These are phyloP conservation scores for Bombus difficillimus DNA, from an alignment of 1,140 invertebrate genomes.

Conservation along the genomic window DNA sequence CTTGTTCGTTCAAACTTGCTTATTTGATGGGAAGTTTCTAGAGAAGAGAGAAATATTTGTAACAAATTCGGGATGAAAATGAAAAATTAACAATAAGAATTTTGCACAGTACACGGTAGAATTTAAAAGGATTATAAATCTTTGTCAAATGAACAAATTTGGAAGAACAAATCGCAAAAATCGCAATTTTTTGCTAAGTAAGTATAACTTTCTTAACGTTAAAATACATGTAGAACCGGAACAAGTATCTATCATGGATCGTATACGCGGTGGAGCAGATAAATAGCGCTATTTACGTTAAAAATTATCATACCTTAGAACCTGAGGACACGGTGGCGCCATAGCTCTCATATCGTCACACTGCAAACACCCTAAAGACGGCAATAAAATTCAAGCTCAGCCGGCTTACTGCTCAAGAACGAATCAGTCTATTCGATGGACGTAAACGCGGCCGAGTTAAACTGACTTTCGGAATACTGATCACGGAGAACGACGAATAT, in stretches of 20 bases:
- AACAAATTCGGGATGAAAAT: no score
- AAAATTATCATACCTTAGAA: slow-evolving; percentile 8
- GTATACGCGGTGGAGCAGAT: not conserved
- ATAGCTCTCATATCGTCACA: not conserved
- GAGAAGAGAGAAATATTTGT: no score
- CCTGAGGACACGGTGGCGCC: not conserved
- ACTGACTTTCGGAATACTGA: slow-evolving; percentile 25
- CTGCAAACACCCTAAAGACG: not conserved
- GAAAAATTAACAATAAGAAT: no score
- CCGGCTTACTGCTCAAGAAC: not conserved
- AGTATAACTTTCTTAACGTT: not conserved
- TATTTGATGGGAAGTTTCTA: no score
- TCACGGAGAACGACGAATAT: not conserved
- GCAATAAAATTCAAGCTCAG: not conserved
- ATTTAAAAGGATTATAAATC: no score
- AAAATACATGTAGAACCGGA: not conserved
- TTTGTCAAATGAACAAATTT: no score
- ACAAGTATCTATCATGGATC: not conserved
- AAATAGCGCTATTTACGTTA: slow-evolving; percentile 12
- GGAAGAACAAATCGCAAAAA: not conserved
- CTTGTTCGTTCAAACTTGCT: no score
- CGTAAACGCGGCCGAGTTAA: not conserved
- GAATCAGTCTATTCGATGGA: slow-evolving; percentile 33
- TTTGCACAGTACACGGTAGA: no score
- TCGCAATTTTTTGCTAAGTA: not conserved